A percentile compares a stretch with the other conserved stretches of the same genome.
These are phyloP conservation scores for Mythimna ferrago DNA, from an alignment of 2,888 invertebrate species.

Conservation along the genomic window DNA sequence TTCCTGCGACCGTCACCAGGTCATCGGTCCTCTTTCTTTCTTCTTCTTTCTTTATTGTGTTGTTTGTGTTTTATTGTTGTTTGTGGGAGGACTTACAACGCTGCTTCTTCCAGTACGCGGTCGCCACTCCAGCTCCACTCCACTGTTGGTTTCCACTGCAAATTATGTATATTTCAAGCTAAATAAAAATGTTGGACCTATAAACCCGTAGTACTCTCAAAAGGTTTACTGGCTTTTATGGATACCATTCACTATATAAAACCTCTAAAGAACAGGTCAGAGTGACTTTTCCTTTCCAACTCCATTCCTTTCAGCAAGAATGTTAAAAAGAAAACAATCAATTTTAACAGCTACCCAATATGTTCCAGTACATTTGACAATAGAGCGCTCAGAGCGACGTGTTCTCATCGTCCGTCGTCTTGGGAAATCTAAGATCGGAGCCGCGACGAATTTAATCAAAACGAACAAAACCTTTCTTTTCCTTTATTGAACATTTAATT, in stretches of 20 bases:
- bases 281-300: not conserved
- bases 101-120: too few species aligned
- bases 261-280: too few species aligned
- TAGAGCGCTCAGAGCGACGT: conserved; percentile 17
- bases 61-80: too few species aligned
- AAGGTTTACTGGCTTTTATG: not conserved
- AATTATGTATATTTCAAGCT: not conserved
- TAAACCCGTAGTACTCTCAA: too few species aligned
- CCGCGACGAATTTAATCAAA: conserved; percentile 60
- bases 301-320: not conserved
- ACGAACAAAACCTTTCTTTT: conserved; percentile 41
- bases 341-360: conserved; percentile 5
- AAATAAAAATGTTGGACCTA: not conserved
- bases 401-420: conserved; percentile 32
- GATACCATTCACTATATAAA: too few species aligned
- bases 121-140: too few species aligned
- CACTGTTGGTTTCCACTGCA: too few species aligned
- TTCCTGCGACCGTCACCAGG: too few species aligned
- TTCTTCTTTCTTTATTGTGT: too few species aligned
- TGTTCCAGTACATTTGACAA: conserved; percentile 6
- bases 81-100: too few species aligned
- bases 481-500: conserved; percentile 43
- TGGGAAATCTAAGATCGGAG: conserved; percentile 60
- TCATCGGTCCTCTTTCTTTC: too few species aligned
- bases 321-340: not conserved